These are phyloP conservation scores for Leptogaster cylindrica DNA, from an alignment of 2,888 invertebrate species.

Conservation along the genomic window DNA sequence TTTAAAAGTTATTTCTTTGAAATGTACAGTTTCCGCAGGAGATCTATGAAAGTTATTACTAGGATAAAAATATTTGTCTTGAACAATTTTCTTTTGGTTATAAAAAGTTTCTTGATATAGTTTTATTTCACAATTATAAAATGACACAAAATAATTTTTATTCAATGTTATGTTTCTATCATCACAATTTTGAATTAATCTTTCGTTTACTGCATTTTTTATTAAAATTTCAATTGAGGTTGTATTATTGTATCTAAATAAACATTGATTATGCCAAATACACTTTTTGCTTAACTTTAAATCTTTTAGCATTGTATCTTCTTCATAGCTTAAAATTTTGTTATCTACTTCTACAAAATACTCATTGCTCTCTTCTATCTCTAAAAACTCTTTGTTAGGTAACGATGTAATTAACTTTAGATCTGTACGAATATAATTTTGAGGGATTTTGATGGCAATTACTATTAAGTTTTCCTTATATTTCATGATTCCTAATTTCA, in stretches of 20 bases:
- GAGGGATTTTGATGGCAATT: constrained; percentile 36
- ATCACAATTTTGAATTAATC: constrained; percentile 40
- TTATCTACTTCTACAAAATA: constrained; percentile 20
- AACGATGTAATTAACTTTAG: constrained; percentile 29
- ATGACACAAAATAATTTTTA: constrained; percentile 36
- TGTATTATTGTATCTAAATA: constrained; percentile 4
- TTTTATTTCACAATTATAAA: constrained; percentile 43
- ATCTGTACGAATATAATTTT: constrained; percentile 26
- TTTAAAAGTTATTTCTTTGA: not conserved
- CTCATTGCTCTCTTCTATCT: constrained; percentile 14
- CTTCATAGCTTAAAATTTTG: constrained; percentile 13
- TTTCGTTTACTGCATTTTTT: constrained; percentile 26
- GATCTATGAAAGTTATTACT: not conserved
- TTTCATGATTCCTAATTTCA: constrained; percentile 16
- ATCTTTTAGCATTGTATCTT: constrained; percentile 12
- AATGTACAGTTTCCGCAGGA: not conserved
- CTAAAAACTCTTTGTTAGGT: constrained; percentile 15
- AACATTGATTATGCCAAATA: constrained; percentile 14
- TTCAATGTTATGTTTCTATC: constrained; percentile 39
- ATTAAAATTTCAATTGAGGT: constrained; percentile 25
- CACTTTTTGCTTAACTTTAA: constrained; percentile 34
- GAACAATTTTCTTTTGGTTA: not conserved
- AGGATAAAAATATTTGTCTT: constrained; percentile 3
- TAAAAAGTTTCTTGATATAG: constrained; percentile 32
- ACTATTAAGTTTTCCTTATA: constrained; percentile 28